Percentiles rank a stretch among this genome's conserved stretches.
phyloP scores from a whole-genome alignment of 2,113 vertebrate genomes.

The Thryonomys swinderianus region DNA sequence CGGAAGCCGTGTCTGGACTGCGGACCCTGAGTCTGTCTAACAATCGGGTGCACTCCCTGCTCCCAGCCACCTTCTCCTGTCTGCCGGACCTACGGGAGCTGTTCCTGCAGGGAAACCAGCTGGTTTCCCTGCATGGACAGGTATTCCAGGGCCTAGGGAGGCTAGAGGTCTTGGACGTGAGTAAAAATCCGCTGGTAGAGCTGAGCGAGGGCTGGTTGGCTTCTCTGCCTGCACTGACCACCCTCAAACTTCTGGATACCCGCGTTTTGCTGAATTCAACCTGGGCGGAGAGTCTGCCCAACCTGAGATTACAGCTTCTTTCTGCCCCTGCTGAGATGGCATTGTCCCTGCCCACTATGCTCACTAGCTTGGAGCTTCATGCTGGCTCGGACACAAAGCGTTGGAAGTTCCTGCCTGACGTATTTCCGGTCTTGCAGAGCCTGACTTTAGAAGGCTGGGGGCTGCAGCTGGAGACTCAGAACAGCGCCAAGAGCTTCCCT shows the following conservation, averaged over 20 bases:
- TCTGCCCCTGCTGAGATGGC: neutral
- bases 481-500: constrained; percentile 46
- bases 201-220: constrained; percentile 22
- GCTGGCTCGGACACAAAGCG: neutral
- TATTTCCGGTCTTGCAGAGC: constrained; percentile 48
- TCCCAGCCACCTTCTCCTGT: constrained; percentile 48
- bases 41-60: neutral
- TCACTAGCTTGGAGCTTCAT: constrained; percentile 51
- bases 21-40: neutral
- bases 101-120: constrained; percentile 1
- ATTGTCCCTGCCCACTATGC: neutral
- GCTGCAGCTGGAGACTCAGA: neutral
- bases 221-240: constrained; percentile 15
- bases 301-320: neutral
- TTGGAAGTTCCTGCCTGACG: neutral
- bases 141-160: constrained; percentile 36
- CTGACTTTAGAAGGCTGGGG: constrained; percentile 51
- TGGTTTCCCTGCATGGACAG: neutral
- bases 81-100: constrained; percentile 18
- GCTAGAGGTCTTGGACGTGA: constrained; percentile 42
- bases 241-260: constrained; percentile 30
- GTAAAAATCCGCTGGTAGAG: neutral
- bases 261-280: neutral
- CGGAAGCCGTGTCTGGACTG: neutral
- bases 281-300: neutral